Conservation (phyloP, 2,888 invertebrate species). For the Drosophila neotestacea region DNA sequence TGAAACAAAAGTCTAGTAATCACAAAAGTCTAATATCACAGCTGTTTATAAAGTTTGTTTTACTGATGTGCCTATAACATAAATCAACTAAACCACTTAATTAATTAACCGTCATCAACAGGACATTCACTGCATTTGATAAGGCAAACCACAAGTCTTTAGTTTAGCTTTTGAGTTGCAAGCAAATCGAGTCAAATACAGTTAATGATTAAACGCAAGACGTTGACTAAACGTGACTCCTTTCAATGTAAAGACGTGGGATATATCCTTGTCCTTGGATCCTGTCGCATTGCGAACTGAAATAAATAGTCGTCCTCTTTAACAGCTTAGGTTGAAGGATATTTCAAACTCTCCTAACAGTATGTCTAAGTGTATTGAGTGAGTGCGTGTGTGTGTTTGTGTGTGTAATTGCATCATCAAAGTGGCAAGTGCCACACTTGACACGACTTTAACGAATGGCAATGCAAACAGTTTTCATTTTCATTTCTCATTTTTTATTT, state of each 20-base stretch:
- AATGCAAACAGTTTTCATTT: slow-evolving; percentile 33
- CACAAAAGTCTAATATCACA: no score
- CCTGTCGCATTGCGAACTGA: slow-evolving; percentile 15
- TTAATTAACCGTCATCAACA: slow-evolving; percentile 13
- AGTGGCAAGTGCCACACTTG: slow-evolving; percentile 64
- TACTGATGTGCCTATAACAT: no score
- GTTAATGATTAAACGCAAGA: slow-evolving; percentile 18
- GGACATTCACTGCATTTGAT: slow-evolving; percentile 1
- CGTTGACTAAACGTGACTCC: no score
- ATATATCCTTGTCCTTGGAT: slow-evolving; percentile 11
- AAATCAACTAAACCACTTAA: slow-evolving; percentile 3
- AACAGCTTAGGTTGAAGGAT: slow-evolving; percentile 37
- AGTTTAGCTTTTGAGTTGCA: not conserved
- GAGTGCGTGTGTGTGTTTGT: slow-evolving; percentile 27
- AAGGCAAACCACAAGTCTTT: slow-evolving; percentile 13
- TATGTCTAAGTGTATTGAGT: slow-evolving; percentile 1
- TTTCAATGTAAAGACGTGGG: not conserved
- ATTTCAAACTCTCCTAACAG: not conserved
- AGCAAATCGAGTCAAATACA: slow-evolving; percentile 40
- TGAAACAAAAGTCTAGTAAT: not conserved
- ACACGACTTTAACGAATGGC: slow-evolving; percentile 56
- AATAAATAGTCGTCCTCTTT: slow-evolving; percentile 38
- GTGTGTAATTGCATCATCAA: slow-evolving; percentile 70
- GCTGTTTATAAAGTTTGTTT: no score
- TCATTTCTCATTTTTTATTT: not conserved